Conservation (phyloP, 2,797 vertebrate genomes). For the Tapera naevia region DNA sequence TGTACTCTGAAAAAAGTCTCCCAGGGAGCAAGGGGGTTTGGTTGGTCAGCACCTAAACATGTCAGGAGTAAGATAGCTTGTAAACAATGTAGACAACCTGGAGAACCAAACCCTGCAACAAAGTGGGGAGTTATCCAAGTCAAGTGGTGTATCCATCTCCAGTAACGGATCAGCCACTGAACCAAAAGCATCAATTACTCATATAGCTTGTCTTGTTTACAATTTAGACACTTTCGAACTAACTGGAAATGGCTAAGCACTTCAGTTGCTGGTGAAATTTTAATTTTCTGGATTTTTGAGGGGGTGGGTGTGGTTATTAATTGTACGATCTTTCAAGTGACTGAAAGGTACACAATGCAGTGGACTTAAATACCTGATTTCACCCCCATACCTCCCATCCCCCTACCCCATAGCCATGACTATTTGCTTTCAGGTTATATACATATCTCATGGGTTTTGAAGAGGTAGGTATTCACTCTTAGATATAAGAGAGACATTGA, state of each 20-base stretch:
- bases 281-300: not conserved
- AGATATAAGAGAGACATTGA: not conserved
- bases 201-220: not conserved
- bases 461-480: not conserved
- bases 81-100: not conserved
- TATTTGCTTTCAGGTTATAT: not conserved
- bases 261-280: not conserved
- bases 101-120: not conserved
- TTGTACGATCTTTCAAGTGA: not conserved
- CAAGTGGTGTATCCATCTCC: not conserved
- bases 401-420: not conserved
- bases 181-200: not conserved
- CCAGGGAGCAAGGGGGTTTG: no score
- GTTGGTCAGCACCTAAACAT: not conserved
- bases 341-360: not conserved
- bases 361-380: not conserved
- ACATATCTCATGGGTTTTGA: not conserved
- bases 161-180: not conserved
- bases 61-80: not conserved
- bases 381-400: no score
- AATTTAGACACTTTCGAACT: not conserved
- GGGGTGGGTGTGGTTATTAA: not conserved
- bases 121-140: not conserved
- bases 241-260: not conserved
- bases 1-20: not conserved